Evolutionary conservation across 2,888 invertebrate species (phyloP), one percentile per base, ranked within the genome.

Genomic region (Hirudinaria manillensis): DNA sequence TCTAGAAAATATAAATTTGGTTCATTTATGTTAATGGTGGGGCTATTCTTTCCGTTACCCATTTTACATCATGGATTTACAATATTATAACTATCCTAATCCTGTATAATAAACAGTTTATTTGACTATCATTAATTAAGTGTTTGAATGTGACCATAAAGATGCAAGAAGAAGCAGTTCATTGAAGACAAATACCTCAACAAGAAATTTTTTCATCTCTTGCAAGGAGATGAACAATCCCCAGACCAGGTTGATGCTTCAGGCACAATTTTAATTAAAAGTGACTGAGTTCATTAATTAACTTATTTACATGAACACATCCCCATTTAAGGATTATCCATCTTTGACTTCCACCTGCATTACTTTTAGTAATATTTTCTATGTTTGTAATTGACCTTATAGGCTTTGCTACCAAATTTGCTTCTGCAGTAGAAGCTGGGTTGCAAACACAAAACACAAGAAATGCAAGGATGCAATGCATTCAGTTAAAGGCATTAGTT

Each of bases 121-220:
- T n/a, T n/a, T n/a, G n/a, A n/a, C n/a, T n/a, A n/a, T n/a, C n/a
- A n/a, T 13, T 61, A 56, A 16, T 24, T 7, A 56, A 3, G 4
- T 27, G 13, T 7, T 24, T 56, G 13, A 61, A 1, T 61, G 2
- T 61, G 61, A 7, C 24, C 7, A 16, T 29, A 21, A 32, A 77
- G 76, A 65, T 27, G 38, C 19, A 78, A 79, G 13, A 77, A 83
- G 51, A 81, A 81, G 75, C 75, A 79, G 19, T 81, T 80, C 75
- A 81, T 83, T 36, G 75, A 80, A 61, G 76, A 80, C 27, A 84
- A 84, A 76, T 84, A 84, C 76, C 79, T 80, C 68, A 71, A 80
- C 6, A 81, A 80, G 70, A 66, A 72, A 16, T 83, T 79, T 78
- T 81, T 81, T 77, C 80, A 81, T 56, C 76, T 78, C 38, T 82